A percentile compares a stretch with the other conserved stretches of the same genome.
Evolutionary conservation across 2,888 invertebrate species (phyloP).

Genomic region (Eumerus sabulonum): DNA sequence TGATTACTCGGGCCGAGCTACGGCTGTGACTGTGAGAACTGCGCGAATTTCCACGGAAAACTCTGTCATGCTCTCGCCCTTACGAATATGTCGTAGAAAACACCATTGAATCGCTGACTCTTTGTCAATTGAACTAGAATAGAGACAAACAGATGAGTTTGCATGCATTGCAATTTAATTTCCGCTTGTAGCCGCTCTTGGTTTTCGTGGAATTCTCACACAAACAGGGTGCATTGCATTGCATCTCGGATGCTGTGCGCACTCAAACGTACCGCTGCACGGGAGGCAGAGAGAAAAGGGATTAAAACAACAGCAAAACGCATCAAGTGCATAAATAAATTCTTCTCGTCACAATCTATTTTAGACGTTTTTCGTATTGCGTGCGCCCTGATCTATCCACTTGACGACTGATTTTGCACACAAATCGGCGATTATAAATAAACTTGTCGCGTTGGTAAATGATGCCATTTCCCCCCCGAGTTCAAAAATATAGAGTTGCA

Average conservation of each 20-base stretch:
- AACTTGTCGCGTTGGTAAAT: background rate
- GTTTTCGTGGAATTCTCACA: background rate
- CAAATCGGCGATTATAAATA: background rate
- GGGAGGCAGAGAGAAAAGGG: too few species aligned
- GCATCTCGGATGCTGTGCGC: conserved; percentile 20
- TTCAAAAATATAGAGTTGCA: too few species aligned
- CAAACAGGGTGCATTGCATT: conserved; percentile 39
- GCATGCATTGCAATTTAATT: conserved; percentile 42
- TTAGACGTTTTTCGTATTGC: conserved; percentile 30
- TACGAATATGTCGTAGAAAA: conserved; percentile 20
- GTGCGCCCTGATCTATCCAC: conserved; percentile 9
- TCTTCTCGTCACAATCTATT: conserved; percentile 41
- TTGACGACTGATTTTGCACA: conserved; percentile 33
- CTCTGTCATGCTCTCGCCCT: conserved; percentile 35
- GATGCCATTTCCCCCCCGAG: conserved; percentile 10
- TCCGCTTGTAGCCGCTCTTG: conserved; percentile 8
- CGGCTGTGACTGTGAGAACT: conserved; percentile 49
- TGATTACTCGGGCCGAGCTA: conserved; percentile 8
- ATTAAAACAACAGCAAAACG: too few species aligned
- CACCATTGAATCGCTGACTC: too few species aligned
- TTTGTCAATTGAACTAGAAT: conserved; percentile 30
- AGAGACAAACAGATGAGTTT: conserved; percentile 19
- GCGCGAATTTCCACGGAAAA: conserved; percentile 60
- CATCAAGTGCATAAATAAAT: too few species aligned
- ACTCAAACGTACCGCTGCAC: background rate